Conservation (phyloP, 2,113 vertebrate genomes). For the Gallinago undulata region DNA sequence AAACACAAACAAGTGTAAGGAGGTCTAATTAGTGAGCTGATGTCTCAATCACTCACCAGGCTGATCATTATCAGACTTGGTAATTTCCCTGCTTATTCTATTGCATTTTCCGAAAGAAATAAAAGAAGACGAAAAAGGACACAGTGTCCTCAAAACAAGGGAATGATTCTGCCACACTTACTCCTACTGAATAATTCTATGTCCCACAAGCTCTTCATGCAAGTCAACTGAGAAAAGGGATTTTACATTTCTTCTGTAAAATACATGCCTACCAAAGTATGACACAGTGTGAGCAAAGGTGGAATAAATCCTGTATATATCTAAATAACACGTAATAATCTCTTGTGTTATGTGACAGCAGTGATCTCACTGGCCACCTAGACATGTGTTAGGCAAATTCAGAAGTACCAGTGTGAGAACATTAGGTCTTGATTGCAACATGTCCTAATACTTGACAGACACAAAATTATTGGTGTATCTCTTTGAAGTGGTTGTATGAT, state of each 20-base stretch:
- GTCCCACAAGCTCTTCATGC: not conserved
- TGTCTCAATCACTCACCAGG: not conserved
- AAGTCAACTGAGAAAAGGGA: not conserved
- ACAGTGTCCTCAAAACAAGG: not conserved
- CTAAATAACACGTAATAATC: not conserved
- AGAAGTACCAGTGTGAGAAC: not conserved
- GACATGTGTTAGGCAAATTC: not conserved
- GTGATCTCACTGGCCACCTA: not conserved
- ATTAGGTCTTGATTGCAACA: not conserved
- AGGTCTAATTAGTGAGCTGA: not conserved
- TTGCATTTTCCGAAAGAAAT: not conserved
- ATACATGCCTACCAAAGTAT: rapidly evolving
- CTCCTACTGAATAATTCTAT: not conserved
- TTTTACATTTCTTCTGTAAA: not conserved
- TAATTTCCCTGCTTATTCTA: not conserved
- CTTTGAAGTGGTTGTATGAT: not conserved
- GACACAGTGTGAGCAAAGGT: not conserved
- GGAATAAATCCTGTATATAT: not conserved
- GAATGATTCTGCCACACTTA: not conserved
- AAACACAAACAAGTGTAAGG: slow-evolving; percentile 7
- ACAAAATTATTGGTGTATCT: not conserved
- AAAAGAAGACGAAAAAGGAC: not conserved
- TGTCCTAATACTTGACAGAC: not conserved
- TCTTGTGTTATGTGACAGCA: not conserved
- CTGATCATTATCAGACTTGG: not conserved